Conservation (phyloP, 2,797 vertebrate species). For the Gymnocypris eckloni region DNA sequence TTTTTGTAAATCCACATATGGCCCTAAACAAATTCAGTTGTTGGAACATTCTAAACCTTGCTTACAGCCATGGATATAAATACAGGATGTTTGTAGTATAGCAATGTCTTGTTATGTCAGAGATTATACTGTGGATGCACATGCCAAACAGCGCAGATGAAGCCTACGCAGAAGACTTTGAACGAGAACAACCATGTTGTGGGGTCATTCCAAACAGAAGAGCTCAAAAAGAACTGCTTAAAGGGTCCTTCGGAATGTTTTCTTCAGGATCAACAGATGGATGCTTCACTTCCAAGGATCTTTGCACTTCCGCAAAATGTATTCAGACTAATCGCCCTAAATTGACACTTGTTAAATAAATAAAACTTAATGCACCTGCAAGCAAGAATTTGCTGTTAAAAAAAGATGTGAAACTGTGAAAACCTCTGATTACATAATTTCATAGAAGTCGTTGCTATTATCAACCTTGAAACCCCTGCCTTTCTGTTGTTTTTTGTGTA, state of each 20-base stretch:
- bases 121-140: neutral
- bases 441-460: neutral
- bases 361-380: neutral
- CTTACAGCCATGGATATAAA: neutral
- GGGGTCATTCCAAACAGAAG: neutral
- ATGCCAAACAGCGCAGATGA: conserved; percentile 3
- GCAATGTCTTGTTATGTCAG: conserved; percentile 1
- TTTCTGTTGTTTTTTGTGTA: neutral
- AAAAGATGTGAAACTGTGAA: neutral
- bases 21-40: neutral
- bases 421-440: neutral
- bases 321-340: neutral
- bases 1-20: neutral
- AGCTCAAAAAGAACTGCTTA: neutral
- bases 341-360: neutral
- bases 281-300: neutral
- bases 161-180: neutral
- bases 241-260: neutral
- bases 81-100: neutral
- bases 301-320: neutral
- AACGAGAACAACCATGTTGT: neutral
- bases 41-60: neutral
- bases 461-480: neutral
- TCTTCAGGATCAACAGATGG: neutral
- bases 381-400: neutral